Evolutionary conservation across 2,113 vertebrate species (phyloP).

Genomic region (Dicerorhinus sumatrensis): DNA sequence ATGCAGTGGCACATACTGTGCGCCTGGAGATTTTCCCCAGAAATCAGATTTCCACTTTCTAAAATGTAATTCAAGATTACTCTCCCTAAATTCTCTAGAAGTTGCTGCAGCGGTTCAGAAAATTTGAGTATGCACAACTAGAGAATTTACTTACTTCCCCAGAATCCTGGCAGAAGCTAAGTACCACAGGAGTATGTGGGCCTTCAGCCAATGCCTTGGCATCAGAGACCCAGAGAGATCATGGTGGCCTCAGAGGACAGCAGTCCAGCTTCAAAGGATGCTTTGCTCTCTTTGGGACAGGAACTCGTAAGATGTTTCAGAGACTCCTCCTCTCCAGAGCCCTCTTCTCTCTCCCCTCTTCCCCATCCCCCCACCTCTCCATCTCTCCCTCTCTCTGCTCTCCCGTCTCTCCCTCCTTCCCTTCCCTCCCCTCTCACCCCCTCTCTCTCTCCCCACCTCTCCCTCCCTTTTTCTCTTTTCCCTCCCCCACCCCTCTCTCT

Average conservation of each 20-base stretch:
- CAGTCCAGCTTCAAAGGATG: neutral
- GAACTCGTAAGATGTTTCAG: neutral
- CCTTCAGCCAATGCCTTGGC: neutral
- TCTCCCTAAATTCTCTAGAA: neutral
- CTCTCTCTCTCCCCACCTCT: rapidly evolving
- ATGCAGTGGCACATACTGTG: neutral
- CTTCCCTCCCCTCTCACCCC: rapidly evolving
- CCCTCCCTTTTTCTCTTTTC: rapidly evolving
- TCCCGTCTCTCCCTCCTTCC: neutral
- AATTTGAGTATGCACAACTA: neutral
- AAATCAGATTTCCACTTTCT: neutral
- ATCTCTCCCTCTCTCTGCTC: rapidly evolving
- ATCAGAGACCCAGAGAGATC: neutral
- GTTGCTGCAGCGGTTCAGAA: neutral
- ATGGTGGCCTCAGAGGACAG: neutral
- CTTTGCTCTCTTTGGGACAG: neutral
- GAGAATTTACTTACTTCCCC: neutral
- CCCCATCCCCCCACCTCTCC: rapidly evolving
- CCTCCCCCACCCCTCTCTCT: rapidly evolving
- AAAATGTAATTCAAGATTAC: neutral
- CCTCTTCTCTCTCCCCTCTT: neutral
- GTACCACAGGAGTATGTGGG: neutral
- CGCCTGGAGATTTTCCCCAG: neutral
- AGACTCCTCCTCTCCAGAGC: neutral
- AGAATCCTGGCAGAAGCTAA: neutral